Percentiles rank a stretch among this genome's conserved stretches.
phyloP scores from a whole-genome alignment of 2,797 vertebrate genomes.

The Threskiornis aethiopicus region DNA sequence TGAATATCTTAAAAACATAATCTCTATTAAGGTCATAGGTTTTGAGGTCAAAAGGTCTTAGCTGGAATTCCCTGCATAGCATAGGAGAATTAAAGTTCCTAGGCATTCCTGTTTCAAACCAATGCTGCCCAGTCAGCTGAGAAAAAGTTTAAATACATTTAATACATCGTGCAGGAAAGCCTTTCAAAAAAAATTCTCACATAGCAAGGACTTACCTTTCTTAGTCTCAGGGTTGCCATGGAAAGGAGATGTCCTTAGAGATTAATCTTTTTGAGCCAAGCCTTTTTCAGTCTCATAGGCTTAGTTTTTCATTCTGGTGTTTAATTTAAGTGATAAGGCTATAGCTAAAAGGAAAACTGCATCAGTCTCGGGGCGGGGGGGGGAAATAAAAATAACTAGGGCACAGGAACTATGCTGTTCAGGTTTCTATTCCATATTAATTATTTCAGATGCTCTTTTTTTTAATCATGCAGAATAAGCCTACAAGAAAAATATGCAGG shows the following conservation, averaged over 20 bases:
- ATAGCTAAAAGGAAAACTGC: not conserved
- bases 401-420: not conserved
- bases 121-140: not conserved
- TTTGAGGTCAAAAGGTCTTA: not conserved
- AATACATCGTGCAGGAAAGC: not conserved
- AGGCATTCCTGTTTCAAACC: not conserved
- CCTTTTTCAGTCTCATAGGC: not conserved
- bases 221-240: not conserved
- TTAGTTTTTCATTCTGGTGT: not conserved
- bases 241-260: not conserved
- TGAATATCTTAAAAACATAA: not conserved
- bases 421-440: not conserved
- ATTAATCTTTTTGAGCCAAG: not conserved
- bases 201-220: not conserved
- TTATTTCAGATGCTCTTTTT: not conserved
- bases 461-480: not conserved
- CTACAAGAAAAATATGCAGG: not conserved
- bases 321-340: not conserved
- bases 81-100: not conserved
- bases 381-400: not conserved
- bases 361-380: not conserved
- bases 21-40: not conserved
- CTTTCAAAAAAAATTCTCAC: not conserved
- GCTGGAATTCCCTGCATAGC: not conserved
- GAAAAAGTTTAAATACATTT: not conserved